Evolutionary conservation across 1,140 invertebrate genomes (phyloP).

Genomic region (Eurosta solidaginis): DNA sequence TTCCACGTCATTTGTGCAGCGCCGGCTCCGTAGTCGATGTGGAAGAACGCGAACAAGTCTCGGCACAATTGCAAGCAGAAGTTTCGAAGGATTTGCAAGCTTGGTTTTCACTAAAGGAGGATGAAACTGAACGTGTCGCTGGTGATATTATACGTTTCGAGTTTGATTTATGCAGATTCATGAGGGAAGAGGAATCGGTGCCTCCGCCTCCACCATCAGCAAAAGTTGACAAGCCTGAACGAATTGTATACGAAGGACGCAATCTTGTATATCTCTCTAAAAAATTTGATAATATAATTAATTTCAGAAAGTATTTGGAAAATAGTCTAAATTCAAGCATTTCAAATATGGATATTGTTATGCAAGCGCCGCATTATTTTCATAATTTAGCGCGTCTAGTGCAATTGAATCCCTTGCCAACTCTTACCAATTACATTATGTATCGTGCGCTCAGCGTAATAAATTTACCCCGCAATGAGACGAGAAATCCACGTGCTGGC

Average conservation of each 20-base stretch:
- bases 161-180: conserved; percentile 50
- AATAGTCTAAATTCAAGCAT: conserved; percentile 35
- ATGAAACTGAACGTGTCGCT: conserved; percentile 42
- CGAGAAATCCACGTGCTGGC: conserved; percentile 30
- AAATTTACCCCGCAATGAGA: conserved; percentile 42
- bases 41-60: conserved; percentile 35
- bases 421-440: conserved; percentile 48
- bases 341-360: conserved; percentile 38
- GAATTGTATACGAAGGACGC: conserved; percentile 26
- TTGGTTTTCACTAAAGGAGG: conserved; percentile 42
- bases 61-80: conserved; percentile 39
- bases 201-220: not conserved
- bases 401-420: conserved; percentile 37
- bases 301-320: conserved; percentile 46
- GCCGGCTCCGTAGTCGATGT: conserved; percentile 26
- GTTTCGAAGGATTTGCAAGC: conserved; percentile 42
- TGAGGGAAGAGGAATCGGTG: conserved; percentile 40
- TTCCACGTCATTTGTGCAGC: conserved; percentile 48
- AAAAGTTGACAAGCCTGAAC: not conserved
- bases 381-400: conserved; percentile 39
- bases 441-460: conserved; percentile 48
- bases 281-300: conserved; percentile 37
- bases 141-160: conserved; percentile 51
- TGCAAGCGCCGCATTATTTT: conserved; percentile 43
- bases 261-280: conserved; percentile 4